Evolutionary conservation across 1,140 invertebrate species (phyloP).

Genomic region (Calosoma granatense): DNA sequence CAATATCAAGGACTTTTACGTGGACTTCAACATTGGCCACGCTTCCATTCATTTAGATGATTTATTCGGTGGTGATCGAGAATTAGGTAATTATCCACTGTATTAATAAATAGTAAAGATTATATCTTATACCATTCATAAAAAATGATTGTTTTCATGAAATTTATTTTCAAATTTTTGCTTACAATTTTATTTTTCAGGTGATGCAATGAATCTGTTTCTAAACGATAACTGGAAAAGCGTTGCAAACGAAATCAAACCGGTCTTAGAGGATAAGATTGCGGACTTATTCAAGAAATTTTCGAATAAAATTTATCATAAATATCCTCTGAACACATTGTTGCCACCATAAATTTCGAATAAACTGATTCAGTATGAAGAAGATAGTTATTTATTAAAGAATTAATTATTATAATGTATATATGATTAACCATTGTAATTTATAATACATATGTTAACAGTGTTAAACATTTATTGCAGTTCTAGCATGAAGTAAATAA

Average conservation of each 20-base stretch:
- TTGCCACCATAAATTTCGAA: slow-evolving; percentile 27
- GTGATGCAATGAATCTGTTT: slow-evolving; percentile 47
- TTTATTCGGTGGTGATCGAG: slow-evolving; percentile 57
- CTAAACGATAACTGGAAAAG: slow-evolving; percentile 52
- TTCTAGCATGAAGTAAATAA: no score
- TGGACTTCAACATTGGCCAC: slow-evolving; percentile 49
- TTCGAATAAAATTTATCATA: slow-evolving; percentile 40
- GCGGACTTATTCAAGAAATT: slow-evolving; percentile 44
- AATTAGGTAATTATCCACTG: slow-evolving; percentile 39
- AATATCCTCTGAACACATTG: slow-evolving; percentile 29
- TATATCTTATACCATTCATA: slow-evolving; percentile 11
- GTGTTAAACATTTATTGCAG: no score
- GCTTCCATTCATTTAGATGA: slow-evolving; percentile 52
- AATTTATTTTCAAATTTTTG: not conserved
- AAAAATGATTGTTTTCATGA: no score
- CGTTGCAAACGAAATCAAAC: slow-evolving; percentile 47
- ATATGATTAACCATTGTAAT: no score
- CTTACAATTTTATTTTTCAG: slow-evolving; percentile 28
- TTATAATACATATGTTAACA: no score
- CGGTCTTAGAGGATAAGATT: slow-evolving; percentile 42
- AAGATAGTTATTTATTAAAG: no score
- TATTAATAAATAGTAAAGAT: slow-evolving; percentile 4
- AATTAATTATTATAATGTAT: no score
- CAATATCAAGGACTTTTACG: slow-evolving; percentile 47
- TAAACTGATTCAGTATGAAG: no score